Base-by-base conservation (phyloP, 2,113 vertebrate genomes). In the Ictidomys tridecemlineatus region DNA sequence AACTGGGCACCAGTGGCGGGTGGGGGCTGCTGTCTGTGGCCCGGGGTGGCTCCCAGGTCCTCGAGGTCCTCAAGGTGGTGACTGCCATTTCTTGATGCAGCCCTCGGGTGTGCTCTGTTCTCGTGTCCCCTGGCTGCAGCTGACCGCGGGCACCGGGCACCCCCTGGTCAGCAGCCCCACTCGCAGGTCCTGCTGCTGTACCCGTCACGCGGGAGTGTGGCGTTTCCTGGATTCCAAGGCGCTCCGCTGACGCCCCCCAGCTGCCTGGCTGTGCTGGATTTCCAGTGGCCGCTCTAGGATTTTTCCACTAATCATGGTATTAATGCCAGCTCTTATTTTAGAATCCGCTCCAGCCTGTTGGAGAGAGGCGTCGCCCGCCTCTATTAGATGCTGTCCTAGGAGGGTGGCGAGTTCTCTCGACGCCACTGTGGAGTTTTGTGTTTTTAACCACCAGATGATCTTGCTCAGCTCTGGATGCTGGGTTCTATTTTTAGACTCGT, bases 401-500 rank as follows among this genome's bases (percentile, higher is more conserved):
- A 53, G 83, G 89, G 95, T 37, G 20, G 91, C 83, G 67, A 65
- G 26, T 79, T 37, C 89, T 87, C 76, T 65, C 83, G n/a, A 63
- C 94, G 86, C 91, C 51, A 53, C 79, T 97, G 53, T 12, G 74
- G 42, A 58, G 32, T 17, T 61, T 80, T n/a, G 28, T 87, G 56
- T 88, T 79, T 37, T 8, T n/a, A 63, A 79, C 28, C 67, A 89
- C 86, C 67, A 4, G 63, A n/a, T 61, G 97, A 63, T 70, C 84
- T 85, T 42, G 39, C 79, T 18, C 34, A 42, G 91, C 82, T 24
- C 37, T 76, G 39, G 77, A 78, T 89, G 85, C 88, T 63, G 88
- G 82, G 63, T 93, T 95, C 96, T 96, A 94, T 96, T 96, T 93
- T 97, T 97, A 89, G 95, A 17, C 39, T 51, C 8, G 17, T n/a